Evolutionary conservation across 2,113 vertebrate species (phyloP).

Genomic region (Cottus gobio): DNA sequence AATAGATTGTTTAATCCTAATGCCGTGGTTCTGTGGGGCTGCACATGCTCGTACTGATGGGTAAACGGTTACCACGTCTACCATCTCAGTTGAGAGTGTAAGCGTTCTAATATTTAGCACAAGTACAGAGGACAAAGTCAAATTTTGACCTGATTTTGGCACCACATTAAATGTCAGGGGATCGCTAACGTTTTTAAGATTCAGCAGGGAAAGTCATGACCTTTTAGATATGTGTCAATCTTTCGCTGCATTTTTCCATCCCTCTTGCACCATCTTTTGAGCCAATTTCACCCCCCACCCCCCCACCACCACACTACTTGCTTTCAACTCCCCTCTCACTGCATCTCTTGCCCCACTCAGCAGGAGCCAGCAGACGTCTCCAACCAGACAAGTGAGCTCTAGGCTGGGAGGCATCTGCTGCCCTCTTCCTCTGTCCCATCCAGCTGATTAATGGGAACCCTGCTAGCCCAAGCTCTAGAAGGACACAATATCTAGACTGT

Average conservation of each 20-base stretch:
- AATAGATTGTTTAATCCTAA: background rate
- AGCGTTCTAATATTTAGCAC: background rate
- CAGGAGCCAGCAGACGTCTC: background rate
- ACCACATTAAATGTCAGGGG: no score
- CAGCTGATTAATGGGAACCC: constrained; percentile 27
- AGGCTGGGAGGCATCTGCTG: constrained; percentile 47
- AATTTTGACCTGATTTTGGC: background rate
- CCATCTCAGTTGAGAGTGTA: background rate
- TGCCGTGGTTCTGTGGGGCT: background rate
- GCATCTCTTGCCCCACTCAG: constrained; percentile 17
- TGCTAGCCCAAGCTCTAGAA: background rate
- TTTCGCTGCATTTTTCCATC: background rate
- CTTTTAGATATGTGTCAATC: background rate
- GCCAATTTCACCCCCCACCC: background rate
- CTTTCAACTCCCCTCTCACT: background rate
- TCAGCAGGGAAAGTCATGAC: background rate
- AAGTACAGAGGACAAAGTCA: background rate
- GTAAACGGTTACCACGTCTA: background rate
- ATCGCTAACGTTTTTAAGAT: no score
- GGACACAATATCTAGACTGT: background rate
- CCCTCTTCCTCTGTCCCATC: constrained; percentile 21
- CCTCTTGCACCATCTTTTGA: background rate
- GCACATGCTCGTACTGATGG: no score
- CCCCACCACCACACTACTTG: background rate
- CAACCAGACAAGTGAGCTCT: background rate